Evolutionary conservation across 2,888 invertebrate genomes (phyloP), one percentile per base, ranked within the genome.

Genomic region (Strigamia transsilvanica): DNA sequence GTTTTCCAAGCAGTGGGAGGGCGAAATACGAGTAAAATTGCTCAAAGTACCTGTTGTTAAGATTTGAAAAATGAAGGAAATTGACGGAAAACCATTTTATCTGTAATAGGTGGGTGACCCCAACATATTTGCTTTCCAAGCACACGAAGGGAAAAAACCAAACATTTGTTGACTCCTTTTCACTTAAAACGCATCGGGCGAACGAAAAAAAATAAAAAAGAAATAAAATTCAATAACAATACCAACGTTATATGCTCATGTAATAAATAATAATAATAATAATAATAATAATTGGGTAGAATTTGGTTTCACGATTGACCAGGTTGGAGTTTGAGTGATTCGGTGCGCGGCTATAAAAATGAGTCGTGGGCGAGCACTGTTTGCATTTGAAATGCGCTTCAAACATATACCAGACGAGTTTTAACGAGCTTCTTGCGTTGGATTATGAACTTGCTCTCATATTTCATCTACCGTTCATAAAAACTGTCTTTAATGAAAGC

Each of bases 11-110:
- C 15, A 46, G 46, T 15, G 15, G n/a, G 15, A 42, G 46, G n/a
- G n/a, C 12, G 5, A 46, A 46, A 46, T 46, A 13, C n/a, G 46
- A 46, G 46, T 46, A 9, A 46, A 46, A 46, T 46, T 46, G 46
- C 46, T 46, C 46, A 46, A 46, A 46, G 46, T 46, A 46, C 46
- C 46, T 46, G 46, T 46, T 46, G 46, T 46, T 46, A 46, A 46
- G 15, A 46, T 46, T 10, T 46, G 46, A 46, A 46, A 46, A 46
- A 46, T 46, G 46, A 46, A 46, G 46, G 1, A 46, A 46, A 46
- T n/a, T n/a, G 46, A 46, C n/a, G 46, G 46, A 46, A 46, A 46
- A 46, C 12, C 13, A n/a, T 46, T 46, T 46, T 46, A 46, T 46
- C 46, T 46, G 46, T 46, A 46, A 46, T 46, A 13, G 46, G 46